These are phyloP conservation scores for Helicoverpa armigera DNA, from an alignment of 1,140 invertebrate genomes.

Conservation along the genomic window DNA sequence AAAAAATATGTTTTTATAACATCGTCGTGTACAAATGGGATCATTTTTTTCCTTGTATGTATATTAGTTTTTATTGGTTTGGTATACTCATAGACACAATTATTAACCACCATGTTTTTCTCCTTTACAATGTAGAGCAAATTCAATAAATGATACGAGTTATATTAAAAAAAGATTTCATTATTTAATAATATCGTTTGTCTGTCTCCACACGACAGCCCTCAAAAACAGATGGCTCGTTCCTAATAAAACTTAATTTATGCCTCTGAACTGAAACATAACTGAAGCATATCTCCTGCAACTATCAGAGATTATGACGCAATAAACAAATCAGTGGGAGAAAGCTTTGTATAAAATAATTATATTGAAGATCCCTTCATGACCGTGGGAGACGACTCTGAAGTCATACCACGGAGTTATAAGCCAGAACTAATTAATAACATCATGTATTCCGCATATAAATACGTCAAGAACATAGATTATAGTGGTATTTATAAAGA, in stretches of 20 bases:
- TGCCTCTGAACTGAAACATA: not conserved
- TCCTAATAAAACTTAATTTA: no score
- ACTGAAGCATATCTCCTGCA: not conserved
- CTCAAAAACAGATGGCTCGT: no score
- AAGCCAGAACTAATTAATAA: constrained; percentile 42
- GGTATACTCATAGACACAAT: constrained; percentile 4
- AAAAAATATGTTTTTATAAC: constrained; percentile 21
- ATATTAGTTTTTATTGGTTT: not conserved
- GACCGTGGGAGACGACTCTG: constrained; percentile 14
- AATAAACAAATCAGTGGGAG: constrained; percentile 36
- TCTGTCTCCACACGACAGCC: no score
- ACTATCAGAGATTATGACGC: constrained; percentile 13
- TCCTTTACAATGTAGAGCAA: no score
- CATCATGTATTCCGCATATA: constrained; percentile 34
- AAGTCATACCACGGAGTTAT: constrained; percentile 31
- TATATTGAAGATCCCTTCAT: not conserved
- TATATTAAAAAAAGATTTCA: no score
- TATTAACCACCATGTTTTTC: not conserved
- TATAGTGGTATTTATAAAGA: not conserved
- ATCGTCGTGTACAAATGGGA: constrained; percentile 22
- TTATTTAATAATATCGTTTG: no score
- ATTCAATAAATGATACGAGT: no score
- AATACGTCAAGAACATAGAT: constrained; percentile 7
- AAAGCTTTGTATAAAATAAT: constrained; percentile 37
- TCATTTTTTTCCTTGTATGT: constrained; percentile 1